Percentiles rank a stretch among this genome's conserved stretches.
phyloP scores from a whole-genome alignment of 2,113 vertebrate species.

The Ceratotherium simum region DNA sequence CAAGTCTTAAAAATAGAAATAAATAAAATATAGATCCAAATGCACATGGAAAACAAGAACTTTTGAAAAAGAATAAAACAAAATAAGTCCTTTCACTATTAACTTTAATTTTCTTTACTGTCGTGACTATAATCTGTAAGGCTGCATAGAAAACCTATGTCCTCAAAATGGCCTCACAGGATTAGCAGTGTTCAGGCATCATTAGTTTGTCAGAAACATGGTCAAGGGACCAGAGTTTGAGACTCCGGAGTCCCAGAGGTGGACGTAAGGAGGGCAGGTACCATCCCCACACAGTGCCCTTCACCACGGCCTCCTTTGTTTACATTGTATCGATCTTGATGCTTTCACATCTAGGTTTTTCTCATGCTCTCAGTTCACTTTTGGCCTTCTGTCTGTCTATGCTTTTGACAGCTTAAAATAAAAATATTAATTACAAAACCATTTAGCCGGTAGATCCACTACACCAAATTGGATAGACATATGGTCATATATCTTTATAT shows the following conservation, averaged over 20 bases:
- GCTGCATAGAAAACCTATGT: not conserved
- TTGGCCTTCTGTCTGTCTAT: not conserved
- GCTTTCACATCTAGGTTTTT: not conserved
- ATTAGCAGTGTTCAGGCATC: not conserved
- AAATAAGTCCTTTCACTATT: not conserved
- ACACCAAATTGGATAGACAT: not conserved
- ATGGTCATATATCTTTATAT: not conserved
- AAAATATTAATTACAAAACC: not conserved
- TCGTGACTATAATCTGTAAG: not conserved
- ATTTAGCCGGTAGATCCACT: not conserved
- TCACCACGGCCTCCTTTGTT: not conserved
- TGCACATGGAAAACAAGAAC: not conserved
- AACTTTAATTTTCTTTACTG: not conserved
- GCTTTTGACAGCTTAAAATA: not conserved
- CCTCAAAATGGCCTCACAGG: not conserved
- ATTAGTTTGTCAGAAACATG: not conserved
- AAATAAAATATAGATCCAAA: not conserved
- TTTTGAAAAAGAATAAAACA: not conserved
- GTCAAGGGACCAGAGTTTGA: not conserved
- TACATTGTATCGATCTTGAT: accelerated
- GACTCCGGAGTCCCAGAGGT: not conserved
- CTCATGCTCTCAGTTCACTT: not conserved
- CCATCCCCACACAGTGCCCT: not conserved
- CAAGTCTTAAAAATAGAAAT: not conserved
- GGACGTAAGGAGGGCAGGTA: not conserved